Base-by-base conservation (phyloP, 1,140 invertebrate genomes). In the Cydia strobilella region DNA sequence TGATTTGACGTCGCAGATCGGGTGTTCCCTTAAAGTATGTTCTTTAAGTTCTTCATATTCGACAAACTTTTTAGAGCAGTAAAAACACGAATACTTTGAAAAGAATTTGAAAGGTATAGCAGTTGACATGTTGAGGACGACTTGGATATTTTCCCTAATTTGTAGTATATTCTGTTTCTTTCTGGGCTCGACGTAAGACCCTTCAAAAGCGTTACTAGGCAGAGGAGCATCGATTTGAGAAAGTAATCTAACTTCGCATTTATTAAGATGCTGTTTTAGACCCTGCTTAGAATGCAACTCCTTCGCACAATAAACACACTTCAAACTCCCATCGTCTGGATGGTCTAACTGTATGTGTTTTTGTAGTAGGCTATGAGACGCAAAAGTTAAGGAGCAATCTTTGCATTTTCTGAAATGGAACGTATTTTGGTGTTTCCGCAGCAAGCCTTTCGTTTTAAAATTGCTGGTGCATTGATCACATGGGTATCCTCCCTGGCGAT, bases 31-130 rank as follows among this genome's bases (percentile, higher is more conserved):
- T 0, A 71, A 10, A 0, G 90, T 90, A 51, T 92, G 90, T 1
- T 83, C 78, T 76, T 85, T 86, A 0, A 92, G 73, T 0, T 91
- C 88, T 0, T 90, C 88, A 18, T 88, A 89, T 45, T 92, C 88
- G 0, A 84, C 78, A 31, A 86, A 92, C 75, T 86, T 87, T 69
- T 83, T 84, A 0, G 89, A 86, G 48, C 90, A 92, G 75, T 91
- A 87, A 63, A 92, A 92, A 69, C 90, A 92, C 0, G 82, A 84
- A 69, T 81, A 92, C 65, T 87, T 88, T 0, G 83, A 81, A 51
- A 87, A 87, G 76, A 89, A 92, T 74, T 86, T 88, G 66, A 92
- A 92, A 1, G 90, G 90, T 10, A 86, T 77, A 12, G 87, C 90
- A 0, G 88, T 90, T 1, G 89, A 90, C 87, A 90, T 90, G 74